Evolutionary conservation across 1,140 invertebrate genomes (phyloP), one percentile per base, ranked within the genome.

Genomic region (Pachypsylla venusta): DNA sequence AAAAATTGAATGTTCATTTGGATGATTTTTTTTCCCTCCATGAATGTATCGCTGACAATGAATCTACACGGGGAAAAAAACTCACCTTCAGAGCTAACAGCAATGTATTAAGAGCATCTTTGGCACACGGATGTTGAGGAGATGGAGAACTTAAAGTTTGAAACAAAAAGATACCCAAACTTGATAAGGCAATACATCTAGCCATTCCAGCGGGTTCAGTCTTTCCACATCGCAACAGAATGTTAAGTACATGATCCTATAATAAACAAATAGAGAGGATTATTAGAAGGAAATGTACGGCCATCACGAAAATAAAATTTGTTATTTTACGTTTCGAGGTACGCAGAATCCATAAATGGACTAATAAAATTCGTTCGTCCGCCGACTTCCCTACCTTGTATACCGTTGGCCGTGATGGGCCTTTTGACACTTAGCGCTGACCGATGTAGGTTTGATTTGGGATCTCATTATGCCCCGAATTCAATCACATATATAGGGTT

Each of bases 201-300:
- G 92, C 93, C 65, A 87, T 78, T 27, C 87, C 89, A 40, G 87
- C 85, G 59, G 89, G 88, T 74, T 98, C 93, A 25, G 82, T 76
- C 59, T 89, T 85, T 54, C 89, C 92, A 66, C 85, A 84, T 66
- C 85, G 81, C 55, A 96, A 74, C 56, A 97, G 75, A 65, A 93
- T 87, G 68, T 84, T 85, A 35, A 95, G 75, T 59, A 95, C 83
- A 68, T 89, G 85, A 69, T 96, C 90, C 83, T 94, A 71, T 30
- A 80, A 73, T 59, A 62, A 65, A 62, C 24, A 56, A 56, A 25
- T 19, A 25, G 22, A n/a, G 14, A 48, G 20, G 16, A 2, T 4
- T 3, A 19, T 5, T n/a, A n/a, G n/a, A n/a, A n/a, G n/a, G n/a
- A 2, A 56, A 56, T 30, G 10, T 7, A 39, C 13, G 7, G 26